A percentile compares a stretch with the other conserved stretches of the same genome.
Conservation (phyloP, 1,140 invertebrate genomes). For the Papilio glaucus region DNA sequence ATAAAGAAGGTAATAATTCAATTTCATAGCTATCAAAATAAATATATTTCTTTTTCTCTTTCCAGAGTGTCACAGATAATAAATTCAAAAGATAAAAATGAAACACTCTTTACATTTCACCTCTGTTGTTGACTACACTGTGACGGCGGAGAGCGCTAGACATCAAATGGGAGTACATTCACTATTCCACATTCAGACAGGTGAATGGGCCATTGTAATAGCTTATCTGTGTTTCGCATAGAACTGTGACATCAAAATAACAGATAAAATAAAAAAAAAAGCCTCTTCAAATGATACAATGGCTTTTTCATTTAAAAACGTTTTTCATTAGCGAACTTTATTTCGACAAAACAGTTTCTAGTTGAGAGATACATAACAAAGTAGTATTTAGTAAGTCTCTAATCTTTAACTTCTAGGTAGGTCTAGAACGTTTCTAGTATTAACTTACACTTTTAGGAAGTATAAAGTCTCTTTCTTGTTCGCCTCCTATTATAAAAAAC, state of each 20-base stretch:
- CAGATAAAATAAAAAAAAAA: slow-evolving; percentile 15
- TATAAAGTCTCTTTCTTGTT: no score
- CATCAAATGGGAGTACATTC: slow-evolving; percentile 7
- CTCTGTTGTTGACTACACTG: slow-evolving; percentile 7
- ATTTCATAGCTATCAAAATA: no score
- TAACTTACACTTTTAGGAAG: no score
- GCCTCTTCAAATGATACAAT: slow-evolving; percentile 13
- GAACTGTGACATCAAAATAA: slow-evolving; percentile 20
- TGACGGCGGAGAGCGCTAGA: background rate
- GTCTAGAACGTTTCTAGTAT: background rate
- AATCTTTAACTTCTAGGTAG: background rate
- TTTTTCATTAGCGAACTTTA: background rate
- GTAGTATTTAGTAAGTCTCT: no score
- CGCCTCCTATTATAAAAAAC: no score
- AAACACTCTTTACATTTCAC: background rate
- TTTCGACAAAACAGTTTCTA: background rate
- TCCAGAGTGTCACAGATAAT: background rate
- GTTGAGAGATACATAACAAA: no score
- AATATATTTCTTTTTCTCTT: background rate
- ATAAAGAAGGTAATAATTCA: no score
- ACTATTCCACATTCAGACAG: slow-evolving; percentile 17
- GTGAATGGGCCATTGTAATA: slow-evolving; percentile 21
- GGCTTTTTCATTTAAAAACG: slow-evolving; percentile 18
- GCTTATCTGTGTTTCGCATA: slow-evolving; percentile 22
- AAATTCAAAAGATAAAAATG: background rate